phyloP scores from a whole-genome alignment of 2,888 invertebrate species.

The Perizoma flavofasciatum region DNA sequence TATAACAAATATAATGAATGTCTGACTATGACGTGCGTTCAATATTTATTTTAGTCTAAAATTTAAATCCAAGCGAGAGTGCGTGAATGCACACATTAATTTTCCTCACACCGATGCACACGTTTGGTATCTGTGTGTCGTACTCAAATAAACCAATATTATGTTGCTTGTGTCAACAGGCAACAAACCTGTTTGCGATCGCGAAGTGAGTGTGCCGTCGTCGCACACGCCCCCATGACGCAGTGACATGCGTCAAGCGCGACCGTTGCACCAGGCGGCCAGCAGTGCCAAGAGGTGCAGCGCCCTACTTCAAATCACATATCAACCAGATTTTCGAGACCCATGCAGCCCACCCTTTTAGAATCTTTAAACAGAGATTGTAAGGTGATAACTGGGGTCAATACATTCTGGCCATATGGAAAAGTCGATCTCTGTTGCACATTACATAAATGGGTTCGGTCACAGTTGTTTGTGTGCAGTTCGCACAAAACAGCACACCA shows the following conservation, averaged over 20 bases:
- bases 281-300: conserved; percentile 60
- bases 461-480: conserved; percentile 34
- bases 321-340: conserved; percentile 29
- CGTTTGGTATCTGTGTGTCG: conserved; percentile 19
- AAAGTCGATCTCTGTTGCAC: conserved; percentile 53
- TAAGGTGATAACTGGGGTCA: conserved; percentile 33
- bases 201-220: conserved; percentile 32
- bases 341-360: conserved; percentile 36
- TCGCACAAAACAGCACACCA: conserved; percentile 21
- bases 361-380: conserved; percentile 7
- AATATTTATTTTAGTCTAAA: background rate
- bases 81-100: conserved; percentile 26
- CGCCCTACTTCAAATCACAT: conserved; percentile 40
- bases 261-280: conserved; percentile 69
- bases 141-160: conserved; percentile 21
- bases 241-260: conserved; percentile 81
- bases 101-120: conserved; percentile 16
- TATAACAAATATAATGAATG: background rate
- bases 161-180: conserved; percentile 24
- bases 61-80: conserved; percentile 1
- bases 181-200: conserved; percentile 27
- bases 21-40: background rate
- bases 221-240: conserved; percentile 73
- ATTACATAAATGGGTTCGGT: conserved; percentile 25
- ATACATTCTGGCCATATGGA: conserved; percentile 39